These are phyloP conservation scores for Venusia cambrica DNA, from an alignment of 2,888 invertebrate genomes.

Conservation along the genomic window DNA sequence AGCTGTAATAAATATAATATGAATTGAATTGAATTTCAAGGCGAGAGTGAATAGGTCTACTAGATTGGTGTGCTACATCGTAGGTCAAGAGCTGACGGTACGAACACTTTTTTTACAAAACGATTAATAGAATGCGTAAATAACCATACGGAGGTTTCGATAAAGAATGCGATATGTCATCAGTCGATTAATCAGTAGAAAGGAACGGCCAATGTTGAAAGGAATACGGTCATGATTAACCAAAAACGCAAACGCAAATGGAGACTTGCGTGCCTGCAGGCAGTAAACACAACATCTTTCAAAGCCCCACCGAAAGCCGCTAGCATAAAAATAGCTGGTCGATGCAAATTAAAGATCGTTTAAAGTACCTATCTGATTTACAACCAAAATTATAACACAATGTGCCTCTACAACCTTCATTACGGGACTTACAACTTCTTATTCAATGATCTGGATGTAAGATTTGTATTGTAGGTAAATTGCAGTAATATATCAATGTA, in stretches of 20 bases:
- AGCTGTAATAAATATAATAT: too few species aligned
- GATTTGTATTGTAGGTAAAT: constrained; percentile 40
- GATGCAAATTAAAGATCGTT: constrained; percentile 58
- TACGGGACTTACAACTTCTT: constrained; percentile 52
- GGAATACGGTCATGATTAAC: constrained; percentile 6
- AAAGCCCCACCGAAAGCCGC: constrained; percentile 41
- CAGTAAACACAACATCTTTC: constrained; percentile 45
- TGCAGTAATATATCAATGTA: constrained; percentile 38
- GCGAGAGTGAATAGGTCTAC: too few species aligned
- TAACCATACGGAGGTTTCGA: too few species aligned
- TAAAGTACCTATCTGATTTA: constrained; percentile 63
- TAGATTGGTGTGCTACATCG: too few species aligned
- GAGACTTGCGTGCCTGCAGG: constrained; percentile 37
- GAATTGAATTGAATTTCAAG: too few species aligned
- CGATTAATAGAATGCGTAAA: too few species aligned
- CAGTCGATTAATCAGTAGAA: too few species aligned
- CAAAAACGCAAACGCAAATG: constrained; percentile 27
- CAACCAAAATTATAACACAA: constrained; percentile 63
- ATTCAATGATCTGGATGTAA: constrained; percentile 52
- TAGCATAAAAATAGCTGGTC: constrained; percentile 51
- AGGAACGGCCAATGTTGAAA: constrained; percentile 1
- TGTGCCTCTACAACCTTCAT: too few species aligned
- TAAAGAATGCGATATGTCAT: too few species aligned
- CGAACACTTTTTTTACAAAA: too few species aligned
- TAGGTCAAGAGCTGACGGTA: too few species aligned